Conservation (phyloP, 2,888 invertebrate species). For the Apotomis betuletana region DNA sequence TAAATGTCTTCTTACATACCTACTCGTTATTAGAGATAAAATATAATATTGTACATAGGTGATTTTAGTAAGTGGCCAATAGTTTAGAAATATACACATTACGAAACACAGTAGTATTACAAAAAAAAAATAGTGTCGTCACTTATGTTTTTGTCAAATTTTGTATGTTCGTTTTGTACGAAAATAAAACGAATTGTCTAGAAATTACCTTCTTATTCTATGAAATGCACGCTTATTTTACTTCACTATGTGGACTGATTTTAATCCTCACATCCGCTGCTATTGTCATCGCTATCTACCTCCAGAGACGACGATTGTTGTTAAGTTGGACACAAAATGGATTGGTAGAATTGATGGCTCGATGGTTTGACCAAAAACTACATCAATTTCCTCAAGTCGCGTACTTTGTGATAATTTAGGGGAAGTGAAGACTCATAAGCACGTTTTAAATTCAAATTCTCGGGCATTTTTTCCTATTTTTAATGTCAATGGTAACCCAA, state of each 20-base stretch:
- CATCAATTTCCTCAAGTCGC: constrained; percentile 26
- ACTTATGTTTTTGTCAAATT: constrained; percentile 22
- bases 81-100: constrained; percentile 20
- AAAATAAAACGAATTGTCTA: constrained; percentile 15
- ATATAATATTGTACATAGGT: constrained; percentile 5
- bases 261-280: constrained; percentile 23
- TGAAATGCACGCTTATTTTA: neutral
- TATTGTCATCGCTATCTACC: constrained; percentile 22
- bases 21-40: constrained; percentile 6
- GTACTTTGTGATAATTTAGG: constrained; percentile 12
- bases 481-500: constrained; percentile 19
- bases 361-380: constrained; percentile 24
- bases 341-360: constrained; percentile 24
- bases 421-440: constrained; percentile 14
- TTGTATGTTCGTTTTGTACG: constrained; percentile 9
- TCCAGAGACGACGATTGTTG: constrained; percentile 26
- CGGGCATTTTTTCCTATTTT: constrained; percentile 21
- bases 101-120: constrained; percentile 2
- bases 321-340: constrained; percentile 2
- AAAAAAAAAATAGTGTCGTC: constrained; percentile 1
- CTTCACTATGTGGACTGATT: neutral
- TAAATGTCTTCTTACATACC: constrained; percentile 12
- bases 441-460: constrained; percentile 14
- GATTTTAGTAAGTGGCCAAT: constrained; percentile 10
- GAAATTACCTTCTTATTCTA: constrained; percentile 14